Evolutionary conservation across 1,140 invertebrate genomes (phyloP).

Genomic region (Drosophila leontia): DNA sequence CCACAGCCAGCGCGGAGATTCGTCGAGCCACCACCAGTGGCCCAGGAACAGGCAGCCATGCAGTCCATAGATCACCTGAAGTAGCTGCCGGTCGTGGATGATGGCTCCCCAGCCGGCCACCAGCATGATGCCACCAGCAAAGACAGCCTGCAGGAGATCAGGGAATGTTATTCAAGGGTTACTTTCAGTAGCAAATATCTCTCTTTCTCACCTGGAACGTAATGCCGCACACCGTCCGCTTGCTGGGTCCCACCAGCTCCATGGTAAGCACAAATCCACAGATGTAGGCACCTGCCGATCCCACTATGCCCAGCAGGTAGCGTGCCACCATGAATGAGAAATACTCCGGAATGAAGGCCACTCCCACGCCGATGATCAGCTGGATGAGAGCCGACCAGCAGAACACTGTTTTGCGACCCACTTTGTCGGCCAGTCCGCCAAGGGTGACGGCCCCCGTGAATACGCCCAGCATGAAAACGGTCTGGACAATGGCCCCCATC

Average conservation of each 20-base stretch:
- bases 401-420: slow-evolving; percentile 92
- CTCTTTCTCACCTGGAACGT: slow-evolving; percentile 87
- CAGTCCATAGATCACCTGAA: slow-evolving; percentile 93
- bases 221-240: slow-evolving; percentile 92
- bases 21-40: slow-evolving; percentile 94
- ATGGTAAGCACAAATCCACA: slow-evolving; percentile 94
- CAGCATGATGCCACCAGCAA: slow-evolving; percentile 93
- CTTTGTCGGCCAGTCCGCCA: slow-evolving; percentile 94
- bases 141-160: slow-evolving; percentile 86
- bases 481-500: slow-evolving; percentile 92
- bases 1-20: slow-evolving; percentile 94
- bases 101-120: slow-evolving; percentile 93
- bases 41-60: slow-evolving; percentile 90
- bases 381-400: slow-evolving; percentile 91
- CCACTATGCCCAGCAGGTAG: slow-evolving; percentile 92
- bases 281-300: slow-evolving; percentile 93
- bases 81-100: slow-evolving; percentile 89
- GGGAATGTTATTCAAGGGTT: background rate
- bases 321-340: slow-evolving; percentile 89
- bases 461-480: slow-evolving; percentile 95
- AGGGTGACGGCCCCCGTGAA: slow-evolving; percentile 93
- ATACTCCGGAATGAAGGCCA: slow-evolving; percentile 91
- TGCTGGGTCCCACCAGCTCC: slow-evolving; percentile 93
- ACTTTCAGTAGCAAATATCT: background rate
- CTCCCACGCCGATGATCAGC: slow-evolving; percentile 89